Base-by-base conservation (phyloP, 2,888 invertebrate genomes). In the Catocala sponsa region DNA sequence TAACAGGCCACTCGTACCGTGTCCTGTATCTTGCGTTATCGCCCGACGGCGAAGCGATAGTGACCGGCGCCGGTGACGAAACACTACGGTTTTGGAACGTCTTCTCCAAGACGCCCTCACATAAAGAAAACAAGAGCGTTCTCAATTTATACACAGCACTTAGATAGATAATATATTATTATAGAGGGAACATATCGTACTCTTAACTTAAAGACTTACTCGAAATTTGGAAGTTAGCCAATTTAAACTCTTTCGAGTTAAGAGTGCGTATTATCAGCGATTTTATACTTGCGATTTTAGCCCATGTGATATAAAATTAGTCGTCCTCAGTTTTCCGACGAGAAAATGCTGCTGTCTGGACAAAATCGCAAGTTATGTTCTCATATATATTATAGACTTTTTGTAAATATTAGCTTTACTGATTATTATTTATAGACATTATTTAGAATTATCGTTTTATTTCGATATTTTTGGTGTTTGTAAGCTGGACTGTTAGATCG, bases 41-140 rank as follows among this genome's bases (percentile, higher is more conserved):
- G 4, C 99, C 99, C 0, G 99, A 99, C 88, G 99, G 99, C 41
- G 99, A 99, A 88, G 98, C 99, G 2, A 99, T 99, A 72, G 99
- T 99, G 0, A 99, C 99, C 0, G 99, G 99, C 33, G 99, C 99
- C 0, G 99, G 99, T 0, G 99, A 99, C 90, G 99, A 99, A 88
- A 99, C 99, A 0, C 95, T 99, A 5, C 95, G 99, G 6, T 99
- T 99, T 91, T 99, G 99, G 99, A 99, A 99, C 95, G 99, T 99
- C 0, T 99, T 99, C 94, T 99, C 98, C 84, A 99, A 99, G 95
- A 98, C 98, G 12, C 96, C 98, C 43, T 98, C 98, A 62, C 98
- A 98, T 86, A 98, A 98, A 89, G 98, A 98, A 89, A 98, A 98
- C 78, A 98, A 98, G 89, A 98, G 98, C 68, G 98, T 98, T 56